Evolutionary conservation across 1,140 invertebrate genomes (phyloP).

Genomic region (Philotrypesis tridentata): DNA sequence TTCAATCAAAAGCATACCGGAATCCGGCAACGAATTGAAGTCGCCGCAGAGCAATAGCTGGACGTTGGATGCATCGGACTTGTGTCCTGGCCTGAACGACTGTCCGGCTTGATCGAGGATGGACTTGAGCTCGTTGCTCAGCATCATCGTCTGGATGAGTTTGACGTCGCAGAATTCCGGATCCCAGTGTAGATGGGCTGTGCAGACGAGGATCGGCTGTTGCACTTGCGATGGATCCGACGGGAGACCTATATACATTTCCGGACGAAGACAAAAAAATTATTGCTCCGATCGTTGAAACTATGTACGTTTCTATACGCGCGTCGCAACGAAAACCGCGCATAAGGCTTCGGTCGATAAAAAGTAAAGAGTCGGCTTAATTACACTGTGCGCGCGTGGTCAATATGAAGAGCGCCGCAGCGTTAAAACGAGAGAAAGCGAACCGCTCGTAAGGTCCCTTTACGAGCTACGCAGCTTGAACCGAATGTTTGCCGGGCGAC

Average conservation of each 20-base stretch:
- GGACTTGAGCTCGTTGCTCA: constrained; percentile 91
- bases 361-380: background rate
- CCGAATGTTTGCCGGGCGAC: background rate
- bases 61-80: constrained; percentile 85
- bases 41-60: constrained; percentile 98
- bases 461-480: background rate
- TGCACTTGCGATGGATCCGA: constrained; percentile 83
- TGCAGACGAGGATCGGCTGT: constrained; percentile 95
- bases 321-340: no score
- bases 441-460: background rate
- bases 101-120: constrained; percentile 87
- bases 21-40: constrained; percentile 98
- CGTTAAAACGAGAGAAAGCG: background rate
- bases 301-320: no score
- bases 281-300: no score
- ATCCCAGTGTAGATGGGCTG: constrained; percentile 99
- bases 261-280: background rate
- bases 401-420: background rate
- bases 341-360: background rate
- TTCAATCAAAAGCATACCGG: constrained; percentile 77
- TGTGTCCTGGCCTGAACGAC: constrained; percentile 78
- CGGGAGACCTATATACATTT: constrained; percentile 77
- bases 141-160: constrained; percentile 99
- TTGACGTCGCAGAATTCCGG: constrained; percentile 99
- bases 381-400: background rate